Percentiles rank a stretch among this genome's conserved stretches.
These are phyloP conservation scores for Schizotus pectinicornis DNA, from an alignment of 2,888 invertebrate species.

Conservation along the genomic window DNA sequence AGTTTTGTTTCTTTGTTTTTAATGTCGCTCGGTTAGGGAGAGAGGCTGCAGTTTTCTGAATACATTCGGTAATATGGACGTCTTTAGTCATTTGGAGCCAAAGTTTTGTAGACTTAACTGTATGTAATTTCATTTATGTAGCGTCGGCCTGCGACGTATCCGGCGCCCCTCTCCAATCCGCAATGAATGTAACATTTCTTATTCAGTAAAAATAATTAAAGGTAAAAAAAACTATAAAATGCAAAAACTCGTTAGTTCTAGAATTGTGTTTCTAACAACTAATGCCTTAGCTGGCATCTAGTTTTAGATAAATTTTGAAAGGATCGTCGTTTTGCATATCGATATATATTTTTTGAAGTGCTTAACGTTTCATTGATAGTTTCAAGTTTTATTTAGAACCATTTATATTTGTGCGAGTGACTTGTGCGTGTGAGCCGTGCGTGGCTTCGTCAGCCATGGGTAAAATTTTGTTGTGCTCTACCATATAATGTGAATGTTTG, in stretches of 20 bases:
- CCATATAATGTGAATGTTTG: slow-evolving; percentile 1
- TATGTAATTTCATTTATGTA: not conserved
- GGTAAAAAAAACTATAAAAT: slow-evolving; percentile 33
- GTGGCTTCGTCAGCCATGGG: slow-evolving; percentile 1
- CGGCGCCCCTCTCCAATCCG: slow-evolving; percentile 34
- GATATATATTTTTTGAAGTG: slow-evolving; percentile 24
- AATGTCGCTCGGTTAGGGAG: slow-evolving; percentile 19
- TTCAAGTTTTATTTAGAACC: slow-evolving; percentile 5
- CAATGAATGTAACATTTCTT: slow-evolving; percentile 23
- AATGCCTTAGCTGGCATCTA: slow-evolving; percentile 26
- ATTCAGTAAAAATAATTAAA: slow-evolving; percentile 30
- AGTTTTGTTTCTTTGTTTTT: slow-evolving; percentile 20
- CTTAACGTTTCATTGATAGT: slow-evolving; percentile 17
- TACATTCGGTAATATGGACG: not conserved
- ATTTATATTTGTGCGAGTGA: not conserved
- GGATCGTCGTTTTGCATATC: slow-evolving; percentile 21
- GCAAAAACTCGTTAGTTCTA: slow-evolving; percentile 38
- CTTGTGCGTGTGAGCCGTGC: slow-evolving; percentile 5
- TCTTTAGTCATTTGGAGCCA: slow-evolving; percentile 40
- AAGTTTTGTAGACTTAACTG: slow-evolving; percentile 29
- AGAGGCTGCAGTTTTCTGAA: slow-evolving; percentile 10
- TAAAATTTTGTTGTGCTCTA: slow-evolving; percentile 21
- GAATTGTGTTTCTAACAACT: slow-evolving; percentile 35
- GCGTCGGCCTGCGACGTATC: not conserved
- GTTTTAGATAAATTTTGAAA: slow-evolving; percentile 22